Percentiles rank a stretch among this genome's conserved stretches.
These are phyloP conservation scores for Caracal caracal DNA, from an alignment of 2,113 vertebrate species.

Conservation along the genomic window DNA sequence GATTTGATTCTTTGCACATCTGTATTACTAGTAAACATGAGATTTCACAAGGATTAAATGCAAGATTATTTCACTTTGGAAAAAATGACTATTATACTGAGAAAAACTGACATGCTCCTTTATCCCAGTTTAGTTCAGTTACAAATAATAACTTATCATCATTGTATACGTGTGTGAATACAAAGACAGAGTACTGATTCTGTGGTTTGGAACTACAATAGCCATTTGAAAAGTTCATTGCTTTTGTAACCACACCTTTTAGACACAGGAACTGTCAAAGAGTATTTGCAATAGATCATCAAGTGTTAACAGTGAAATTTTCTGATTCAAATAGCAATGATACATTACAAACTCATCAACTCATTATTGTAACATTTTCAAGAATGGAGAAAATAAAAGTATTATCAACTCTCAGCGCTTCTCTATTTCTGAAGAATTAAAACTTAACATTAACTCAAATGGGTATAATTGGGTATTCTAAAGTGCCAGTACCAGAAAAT, in stretches of 20 bases:
- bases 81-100: neutral
- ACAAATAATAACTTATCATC: neutral
- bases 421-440: constrained; percentile 38
- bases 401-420: constrained; percentile 7
- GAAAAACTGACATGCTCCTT: neutral
- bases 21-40: constrained; percentile 20
- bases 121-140: neutral
- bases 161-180: neutral
- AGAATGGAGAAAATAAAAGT: constrained; percentile 31
- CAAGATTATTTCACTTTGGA: neutral
- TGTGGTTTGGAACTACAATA: constrained; percentile 14
- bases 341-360: constrained; percentile 23
- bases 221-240: constrained; percentile 10
- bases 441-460: constrained; percentile 45
- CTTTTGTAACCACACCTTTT: neutral
- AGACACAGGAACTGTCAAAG: neutral
- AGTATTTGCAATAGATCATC: constrained; percentile 30
- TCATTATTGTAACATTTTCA: constrained; percentile 4
- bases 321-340: constrained; percentile 50
- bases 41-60: constrained; percentile 27
- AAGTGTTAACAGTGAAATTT: constrained; percentile 17
- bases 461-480: neutral
- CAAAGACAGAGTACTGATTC: neutral
- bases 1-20: constrained; percentile 29
- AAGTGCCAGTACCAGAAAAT: constrained; percentile 8